Conservation (phyloP, 2,888 invertebrate species). For the Alloscopus bannaensis region DNA sequence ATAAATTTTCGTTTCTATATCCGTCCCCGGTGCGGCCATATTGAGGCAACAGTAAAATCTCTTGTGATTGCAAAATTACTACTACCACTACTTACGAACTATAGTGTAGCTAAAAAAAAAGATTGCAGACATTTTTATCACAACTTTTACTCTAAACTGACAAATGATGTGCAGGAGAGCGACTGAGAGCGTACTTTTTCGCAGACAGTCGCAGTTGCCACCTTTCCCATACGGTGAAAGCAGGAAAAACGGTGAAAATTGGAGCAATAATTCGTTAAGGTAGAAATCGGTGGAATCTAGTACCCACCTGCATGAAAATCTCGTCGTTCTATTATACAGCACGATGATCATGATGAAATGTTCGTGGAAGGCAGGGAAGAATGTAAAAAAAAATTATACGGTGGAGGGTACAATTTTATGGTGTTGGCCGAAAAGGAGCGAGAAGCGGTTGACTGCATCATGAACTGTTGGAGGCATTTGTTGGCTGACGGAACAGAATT, state of each 20-base stretch:
- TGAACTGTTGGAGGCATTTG: too few species aligned
- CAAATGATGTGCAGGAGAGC: background rate
- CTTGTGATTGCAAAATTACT: background rate
- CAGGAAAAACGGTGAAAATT: constrained; percentile 25
- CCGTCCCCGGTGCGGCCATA: constrained; percentile 55
- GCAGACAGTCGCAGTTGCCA: background rate
- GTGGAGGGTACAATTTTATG: background rate
- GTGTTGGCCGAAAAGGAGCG: background rate
- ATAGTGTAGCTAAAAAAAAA: too few species aligned
- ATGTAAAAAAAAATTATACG: background rate
- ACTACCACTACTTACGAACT: background rate
- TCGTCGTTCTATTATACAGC: too few species aligned
- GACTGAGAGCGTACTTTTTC: background rate
- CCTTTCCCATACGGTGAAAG: background rate
- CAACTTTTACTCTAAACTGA: background rate
- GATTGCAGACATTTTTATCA: background rate
- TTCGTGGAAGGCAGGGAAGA: background rate
- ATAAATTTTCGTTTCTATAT: constrained; percentile 68
- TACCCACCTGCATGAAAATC: too few species aligned
- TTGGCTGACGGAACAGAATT: background rate
- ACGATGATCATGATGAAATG: background rate
- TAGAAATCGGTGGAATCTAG: too few species aligned
- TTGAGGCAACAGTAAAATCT: constrained; percentile 10
- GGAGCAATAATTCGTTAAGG: background rate
- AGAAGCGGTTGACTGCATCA: constrained; percentile 1